These are phyloP conservation scores for Crenuchus spilurus DNA, from an alignment of 2,797 vertebrate species.

Conservation along the genomic window DNA sequence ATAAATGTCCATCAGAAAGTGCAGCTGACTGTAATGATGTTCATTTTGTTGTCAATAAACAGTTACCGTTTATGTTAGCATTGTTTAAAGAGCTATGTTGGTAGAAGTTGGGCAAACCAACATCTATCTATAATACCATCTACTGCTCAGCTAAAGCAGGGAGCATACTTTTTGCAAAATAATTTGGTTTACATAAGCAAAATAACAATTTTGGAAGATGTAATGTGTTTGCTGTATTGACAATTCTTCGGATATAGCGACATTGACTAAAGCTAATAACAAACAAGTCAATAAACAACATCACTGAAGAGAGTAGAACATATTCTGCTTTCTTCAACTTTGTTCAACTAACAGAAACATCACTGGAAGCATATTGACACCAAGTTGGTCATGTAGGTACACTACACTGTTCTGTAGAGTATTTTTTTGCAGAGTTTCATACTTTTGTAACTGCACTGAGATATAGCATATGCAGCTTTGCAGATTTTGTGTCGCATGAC, in stretches of 20 bases:
- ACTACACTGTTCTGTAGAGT: background rate
- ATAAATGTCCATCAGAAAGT: background rate
- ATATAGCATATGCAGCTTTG: background rate
- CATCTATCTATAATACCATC: background rate
- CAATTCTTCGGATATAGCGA: too few species aligned
- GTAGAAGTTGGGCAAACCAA: background rate
- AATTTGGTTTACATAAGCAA: background rate
- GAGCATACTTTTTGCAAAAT: constrained; percentile 1
- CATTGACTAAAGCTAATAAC: too few species aligned
- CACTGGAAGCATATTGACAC: background rate
- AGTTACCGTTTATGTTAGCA: background rate
- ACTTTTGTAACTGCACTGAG: too few species aligned
- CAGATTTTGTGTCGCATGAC: background rate
- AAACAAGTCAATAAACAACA: too few species aligned
- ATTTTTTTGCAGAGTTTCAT: too few species aligned
- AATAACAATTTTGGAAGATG: background rate
- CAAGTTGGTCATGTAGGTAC: background rate
- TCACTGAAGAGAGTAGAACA: too few species aligned
- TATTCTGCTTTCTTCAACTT: too few species aligned
- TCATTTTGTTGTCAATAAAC: background rate
- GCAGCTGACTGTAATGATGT: background rate
- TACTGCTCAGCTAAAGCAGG: background rate
- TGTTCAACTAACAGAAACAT: background rate
- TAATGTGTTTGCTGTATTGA: background rate
- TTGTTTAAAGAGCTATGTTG: background rate